phyloP scores from a whole-genome alignment of 2,797 vertebrate species.

The Borostomias antarcticus region DNA sequence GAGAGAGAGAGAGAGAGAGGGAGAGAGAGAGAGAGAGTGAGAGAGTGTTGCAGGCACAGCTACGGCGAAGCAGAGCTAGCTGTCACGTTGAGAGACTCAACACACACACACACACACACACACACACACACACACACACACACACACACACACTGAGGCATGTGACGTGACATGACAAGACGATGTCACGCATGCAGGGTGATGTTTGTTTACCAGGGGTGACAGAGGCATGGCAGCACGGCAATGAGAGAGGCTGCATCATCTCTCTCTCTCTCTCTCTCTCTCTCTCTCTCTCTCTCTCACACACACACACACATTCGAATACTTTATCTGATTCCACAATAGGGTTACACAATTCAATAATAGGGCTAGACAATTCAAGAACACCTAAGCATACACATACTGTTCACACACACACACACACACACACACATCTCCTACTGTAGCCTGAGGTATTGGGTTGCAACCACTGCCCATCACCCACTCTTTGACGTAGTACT shows the following conservation, averaged over 20 bases:
- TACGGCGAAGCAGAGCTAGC: too few species aligned
- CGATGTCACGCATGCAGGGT: background rate
- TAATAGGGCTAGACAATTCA: too few species aligned
- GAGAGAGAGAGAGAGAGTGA: too few species aligned
- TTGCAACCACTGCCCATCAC: background rate
- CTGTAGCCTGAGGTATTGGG: background rate
- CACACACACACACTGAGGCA: too few species aligned
- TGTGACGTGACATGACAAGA: background rate
- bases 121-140: background rate
- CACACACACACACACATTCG: background rate
- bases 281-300: background rate
- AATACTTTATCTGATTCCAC: too few species aligned
- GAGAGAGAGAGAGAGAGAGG: too few species aligned
- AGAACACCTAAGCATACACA: too few species aligned
- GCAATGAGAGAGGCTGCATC: background rate
- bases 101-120: too few species aligned
- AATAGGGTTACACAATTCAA: too few species aligned
- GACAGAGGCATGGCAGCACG: background rate
- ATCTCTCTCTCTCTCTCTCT: background rate
- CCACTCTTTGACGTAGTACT: background rate
- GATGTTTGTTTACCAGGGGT: background rate
- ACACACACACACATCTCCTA: background rate
- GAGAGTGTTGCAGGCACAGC: too few species aligned
- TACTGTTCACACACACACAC: too few species aligned
- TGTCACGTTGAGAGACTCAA: background rate